Evolutionary conservation across 2,888 invertebrate species (phyloP).

Genomic region (Pammene aurita): DNA sequence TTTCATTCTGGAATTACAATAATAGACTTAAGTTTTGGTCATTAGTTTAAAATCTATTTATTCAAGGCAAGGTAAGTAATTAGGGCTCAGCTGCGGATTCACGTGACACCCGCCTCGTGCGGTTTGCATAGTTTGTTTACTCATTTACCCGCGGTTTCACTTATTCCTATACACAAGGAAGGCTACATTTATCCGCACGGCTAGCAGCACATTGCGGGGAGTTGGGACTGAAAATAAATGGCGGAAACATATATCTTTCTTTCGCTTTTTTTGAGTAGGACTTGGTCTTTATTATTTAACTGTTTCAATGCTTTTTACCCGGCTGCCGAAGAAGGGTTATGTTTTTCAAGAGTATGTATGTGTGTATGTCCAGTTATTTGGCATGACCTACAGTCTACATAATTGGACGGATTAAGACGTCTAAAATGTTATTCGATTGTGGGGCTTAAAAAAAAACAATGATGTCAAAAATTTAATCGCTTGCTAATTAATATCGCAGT

Average conservation of each 20-base stretch:
- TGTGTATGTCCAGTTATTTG: too few relatives aligned
- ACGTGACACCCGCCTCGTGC: conserved; percentile 24
- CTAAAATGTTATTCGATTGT: too few relatives aligned
- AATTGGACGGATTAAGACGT: too few relatives aligned
- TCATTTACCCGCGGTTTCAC: conserved; percentile 34
- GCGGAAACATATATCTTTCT: conserved; percentile 6
- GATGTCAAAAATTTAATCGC: too few relatives aligned
- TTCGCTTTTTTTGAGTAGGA: background rate
- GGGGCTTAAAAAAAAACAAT: too few relatives aligned
- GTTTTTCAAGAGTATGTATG: too few relatives aligned
- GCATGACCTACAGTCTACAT: too few relatives aligned
- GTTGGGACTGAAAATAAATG: conserved; percentile 20
- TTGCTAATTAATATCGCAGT: too few relatives aligned
- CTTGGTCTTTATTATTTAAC: background rate
- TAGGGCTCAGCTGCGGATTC: conserved; percentile 34
- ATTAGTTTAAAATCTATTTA: conserved; percentile 27
- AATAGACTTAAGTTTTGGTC: background rate
- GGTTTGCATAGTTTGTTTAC: conserved; percentile 36
- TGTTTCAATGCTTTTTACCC: background rate
- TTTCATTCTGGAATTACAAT: background rate
- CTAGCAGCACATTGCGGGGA: conserved; percentile 5
- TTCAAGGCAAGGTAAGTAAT: conserved; percentile 32
- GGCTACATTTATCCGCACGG: conserved; percentile 11
- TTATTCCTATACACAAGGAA: conserved; percentile 19
- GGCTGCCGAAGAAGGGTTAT: too few relatives aligned